Conservation (phyloP, 1,140 invertebrate species). For the Cryptotermes secundus region DNA sequence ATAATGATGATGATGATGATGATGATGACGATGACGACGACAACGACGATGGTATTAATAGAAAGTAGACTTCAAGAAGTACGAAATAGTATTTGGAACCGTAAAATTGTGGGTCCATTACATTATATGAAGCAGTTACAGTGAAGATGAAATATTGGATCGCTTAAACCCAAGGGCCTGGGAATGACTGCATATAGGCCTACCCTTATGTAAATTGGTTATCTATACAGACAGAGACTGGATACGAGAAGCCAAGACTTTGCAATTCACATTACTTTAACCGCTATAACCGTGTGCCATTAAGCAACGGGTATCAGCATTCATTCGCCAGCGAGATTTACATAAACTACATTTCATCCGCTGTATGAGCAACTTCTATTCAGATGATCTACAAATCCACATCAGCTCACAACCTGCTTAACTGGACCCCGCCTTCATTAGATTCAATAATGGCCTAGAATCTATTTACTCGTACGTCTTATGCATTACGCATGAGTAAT, state of each 20-base stretch:
- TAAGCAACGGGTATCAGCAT: background rate
- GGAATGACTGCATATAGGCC: background rate
- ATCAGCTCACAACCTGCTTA: background rate
- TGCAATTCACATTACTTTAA: background rate
- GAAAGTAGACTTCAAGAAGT: background rate
- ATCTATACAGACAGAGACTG: background rate
- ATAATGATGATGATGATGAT: no score
- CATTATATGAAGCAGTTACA: background rate
- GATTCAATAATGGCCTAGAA: background rate
- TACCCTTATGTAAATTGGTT: background rate
- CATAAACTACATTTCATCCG: constrained; percentile 1
- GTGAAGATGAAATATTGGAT: background rate
- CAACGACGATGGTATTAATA: no score
- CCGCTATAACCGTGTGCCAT: background rate
- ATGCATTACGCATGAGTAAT: no score
- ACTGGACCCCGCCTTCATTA: background rate
- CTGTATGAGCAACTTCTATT: background rate
- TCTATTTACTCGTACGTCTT: background rate
- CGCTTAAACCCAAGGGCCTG: background rate
- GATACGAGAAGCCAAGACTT: background rate
- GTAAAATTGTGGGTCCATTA: background rate
- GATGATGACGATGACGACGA: no score
- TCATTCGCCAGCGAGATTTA: background rate
- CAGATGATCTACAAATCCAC: background rate
- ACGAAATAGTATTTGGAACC: background rate